A percentile compares a stretch with the other conserved stretches of the same genome.
These are phyloP conservation scores for Butastur rufipennis DNA, from an alignment of 2,113 vertebrate species.

Conservation along the genomic window DNA sequence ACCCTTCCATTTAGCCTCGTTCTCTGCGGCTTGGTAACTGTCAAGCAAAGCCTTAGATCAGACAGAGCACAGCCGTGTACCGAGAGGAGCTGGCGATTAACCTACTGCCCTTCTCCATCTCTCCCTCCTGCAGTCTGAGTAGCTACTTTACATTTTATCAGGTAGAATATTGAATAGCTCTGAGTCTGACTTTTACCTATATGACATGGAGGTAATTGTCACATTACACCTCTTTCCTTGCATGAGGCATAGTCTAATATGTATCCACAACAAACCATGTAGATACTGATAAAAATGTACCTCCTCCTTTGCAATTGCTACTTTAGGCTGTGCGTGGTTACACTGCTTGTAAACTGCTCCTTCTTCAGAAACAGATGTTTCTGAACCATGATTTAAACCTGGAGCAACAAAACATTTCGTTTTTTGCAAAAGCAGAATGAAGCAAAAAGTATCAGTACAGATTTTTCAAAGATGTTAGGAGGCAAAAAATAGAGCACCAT, in stretches of 20 bases:
- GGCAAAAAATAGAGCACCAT: neutral
- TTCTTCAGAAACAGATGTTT: neutral
- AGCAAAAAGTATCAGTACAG: neutral
- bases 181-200: neutral
- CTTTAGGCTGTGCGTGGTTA: neutral
- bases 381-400: neutral
- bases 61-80: neutral
- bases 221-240: neutral
- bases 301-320: neutral
- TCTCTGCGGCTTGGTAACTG: neutral
- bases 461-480: neutral
- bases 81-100: neutral
- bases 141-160: neutral
- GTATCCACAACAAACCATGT: neutral
- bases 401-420: neutral
- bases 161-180: neutral
- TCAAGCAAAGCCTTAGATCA: neutral
- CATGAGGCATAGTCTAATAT: neutral
- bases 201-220: neutral
- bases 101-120: neutral
- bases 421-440: neutral
- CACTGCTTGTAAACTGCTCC: neutral
- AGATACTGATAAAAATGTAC: neutral
- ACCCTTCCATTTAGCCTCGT: accelerated
- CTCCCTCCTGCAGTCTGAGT: neutral